These are phyloP conservation scores for Threskiornis aethiopicus DNA, from an alignment of 2,797 vertebrate genomes.

Conservation along the genomic window DNA sequence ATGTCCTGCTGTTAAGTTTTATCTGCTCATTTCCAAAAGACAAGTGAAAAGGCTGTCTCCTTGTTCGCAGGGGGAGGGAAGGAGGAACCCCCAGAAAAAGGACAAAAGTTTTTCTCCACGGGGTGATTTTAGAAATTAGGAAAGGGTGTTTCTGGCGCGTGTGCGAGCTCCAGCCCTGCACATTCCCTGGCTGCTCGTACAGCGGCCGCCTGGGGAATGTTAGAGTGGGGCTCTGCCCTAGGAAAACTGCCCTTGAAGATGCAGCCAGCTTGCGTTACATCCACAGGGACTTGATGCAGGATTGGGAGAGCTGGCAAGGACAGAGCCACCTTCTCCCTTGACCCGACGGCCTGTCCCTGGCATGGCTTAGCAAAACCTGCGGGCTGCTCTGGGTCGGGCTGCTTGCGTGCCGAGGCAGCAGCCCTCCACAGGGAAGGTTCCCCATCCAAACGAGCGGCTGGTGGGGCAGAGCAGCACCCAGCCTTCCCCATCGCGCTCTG, in stretches of 20 bases:
- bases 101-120: background rate
- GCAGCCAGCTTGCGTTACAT: background rate
- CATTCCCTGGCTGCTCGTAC: rapidly evolving
- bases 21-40: conserved; percentile 38
- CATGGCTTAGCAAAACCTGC: background rate
- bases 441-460: rapidly evolving
- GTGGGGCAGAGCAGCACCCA: background rate
- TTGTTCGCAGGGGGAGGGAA: background rate
- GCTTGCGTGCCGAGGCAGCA: background rate
- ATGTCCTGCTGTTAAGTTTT: conserved; percentile 53
- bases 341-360: rapidly evolving
- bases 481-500: rapidly evolving
- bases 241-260: background rate
- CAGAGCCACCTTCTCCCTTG: background rate
- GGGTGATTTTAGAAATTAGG: background rate
- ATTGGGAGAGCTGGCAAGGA: background rate
- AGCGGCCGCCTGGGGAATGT: background rate
- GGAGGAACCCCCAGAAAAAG: background rate
- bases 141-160: background rate
- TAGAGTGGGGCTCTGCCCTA: background rate
- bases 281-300: background rate
- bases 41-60: background rate
- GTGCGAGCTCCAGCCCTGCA: background rate
- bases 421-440: background rate
- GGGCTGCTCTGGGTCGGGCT: background rate